These are phyloP conservation scores for Leptosomus discolor DNA, from an alignment of 2,113 vertebrate genomes.

Conservation along the genomic window DNA sequence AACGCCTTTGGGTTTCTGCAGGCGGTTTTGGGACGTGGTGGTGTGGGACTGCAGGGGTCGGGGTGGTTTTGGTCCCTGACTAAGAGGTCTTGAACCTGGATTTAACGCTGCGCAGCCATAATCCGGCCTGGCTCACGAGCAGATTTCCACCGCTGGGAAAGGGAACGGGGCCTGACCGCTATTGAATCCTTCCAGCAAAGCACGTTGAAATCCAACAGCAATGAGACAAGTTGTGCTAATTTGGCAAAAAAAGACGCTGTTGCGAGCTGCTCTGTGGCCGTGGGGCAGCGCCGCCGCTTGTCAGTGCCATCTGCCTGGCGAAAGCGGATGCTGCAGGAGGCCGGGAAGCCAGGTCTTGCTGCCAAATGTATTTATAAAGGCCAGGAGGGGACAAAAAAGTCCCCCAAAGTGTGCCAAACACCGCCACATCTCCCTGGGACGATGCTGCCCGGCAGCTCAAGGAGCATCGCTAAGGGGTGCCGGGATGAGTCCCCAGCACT, in stretches of 20 bases:
- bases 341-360: not conserved
- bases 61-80: not conserved
- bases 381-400: not conserved
- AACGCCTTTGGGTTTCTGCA: not conserved
- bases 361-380: not conserved
- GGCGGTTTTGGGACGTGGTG: not conserved
- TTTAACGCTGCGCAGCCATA: no score
- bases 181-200: not conserved
- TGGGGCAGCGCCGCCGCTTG: not conserved
- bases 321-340: not conserved
- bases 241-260: not conserved
- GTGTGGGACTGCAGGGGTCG: not conserved
- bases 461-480: not conserved
- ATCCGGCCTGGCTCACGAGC: not conserved
- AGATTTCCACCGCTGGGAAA: not conserved
- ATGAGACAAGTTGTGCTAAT: not conserved
- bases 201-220: fast-evolving
- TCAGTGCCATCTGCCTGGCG: not conserved
- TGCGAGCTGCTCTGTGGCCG: not conserved
- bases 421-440: not conserved
- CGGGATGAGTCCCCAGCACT: not conserved
- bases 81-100: not conserved
- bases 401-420: not conserved
- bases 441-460: no score
- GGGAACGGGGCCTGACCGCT: not conserved